A percentile compares a stretch with the other conserved stretches of the same genome.
phyloP scores from a whole-genome alignment of 2,797 vertebrate genomes.

The Anabacerthia variegaticeps region DNA sequence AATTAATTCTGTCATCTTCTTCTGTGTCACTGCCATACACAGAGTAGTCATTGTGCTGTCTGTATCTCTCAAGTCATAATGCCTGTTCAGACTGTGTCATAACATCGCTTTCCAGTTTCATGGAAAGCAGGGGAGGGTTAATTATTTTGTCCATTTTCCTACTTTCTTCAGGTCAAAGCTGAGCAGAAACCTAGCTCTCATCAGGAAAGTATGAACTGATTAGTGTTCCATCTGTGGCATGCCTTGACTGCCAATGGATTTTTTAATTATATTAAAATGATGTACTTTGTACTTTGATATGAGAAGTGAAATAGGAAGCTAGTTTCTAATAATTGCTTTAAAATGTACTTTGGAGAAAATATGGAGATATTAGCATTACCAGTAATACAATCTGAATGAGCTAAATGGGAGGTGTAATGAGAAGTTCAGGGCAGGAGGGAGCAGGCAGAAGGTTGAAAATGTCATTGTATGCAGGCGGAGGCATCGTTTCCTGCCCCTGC shows the following conservation, averaged over 20 bases:
- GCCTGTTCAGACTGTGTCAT: not conserved
- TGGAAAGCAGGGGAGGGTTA: not conserved
- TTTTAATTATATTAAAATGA: constrained; percentile 66
- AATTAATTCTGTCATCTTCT: not conserved
- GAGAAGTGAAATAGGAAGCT: constrained; percentile 62
- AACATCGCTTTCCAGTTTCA: not conserved
- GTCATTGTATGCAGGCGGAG: not conserved
- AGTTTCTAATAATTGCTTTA: constrained; percentile 65
- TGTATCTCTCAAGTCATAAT: not conserved
- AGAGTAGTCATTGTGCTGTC: not conserved
- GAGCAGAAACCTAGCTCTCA: constrained; percentile 34
- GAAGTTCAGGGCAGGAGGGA: constrained; percentile 31
- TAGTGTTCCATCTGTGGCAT: constrained; percentile 8
- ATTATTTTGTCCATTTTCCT: constrained; percentile 13
- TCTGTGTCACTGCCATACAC: not conserved
- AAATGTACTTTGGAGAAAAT: constrained; percentile 62
- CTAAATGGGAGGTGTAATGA: constrained; percentile 55
- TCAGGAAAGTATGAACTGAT: constrained; percentile 41
- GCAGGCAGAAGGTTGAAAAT: constrained; percentile 37
- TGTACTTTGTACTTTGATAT: constrained; percentile 60
- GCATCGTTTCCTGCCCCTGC: not conserved
- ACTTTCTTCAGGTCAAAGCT: not conserved
- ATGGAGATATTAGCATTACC: constrained; percentile 51
- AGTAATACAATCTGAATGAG: constrained; percentile 64
- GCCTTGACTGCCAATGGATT: constrained; percentile 25